phyloP scores from a whole-genome alignment of 2,888 invertebrate genomes.

The Phaonia tiefii region DNA sequence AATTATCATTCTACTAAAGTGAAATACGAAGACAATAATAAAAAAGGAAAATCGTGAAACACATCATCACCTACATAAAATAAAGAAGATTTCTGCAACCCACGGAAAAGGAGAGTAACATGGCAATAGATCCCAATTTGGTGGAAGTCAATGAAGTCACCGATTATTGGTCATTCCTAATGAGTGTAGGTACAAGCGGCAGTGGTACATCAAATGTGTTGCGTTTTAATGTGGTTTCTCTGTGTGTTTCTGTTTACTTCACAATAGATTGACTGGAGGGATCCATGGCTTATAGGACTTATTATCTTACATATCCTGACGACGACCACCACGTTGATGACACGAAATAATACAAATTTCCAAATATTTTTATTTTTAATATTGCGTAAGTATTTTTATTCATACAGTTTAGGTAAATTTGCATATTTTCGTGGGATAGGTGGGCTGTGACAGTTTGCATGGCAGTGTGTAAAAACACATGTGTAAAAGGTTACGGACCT shows the following conservation, averaged over 20 bases:
- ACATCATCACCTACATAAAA: too few relatives aligned
- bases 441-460: background rate
- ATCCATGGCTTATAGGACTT: constrained; percentile 91
- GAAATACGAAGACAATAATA: background rate
- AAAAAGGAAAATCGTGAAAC: constrained; percentile 60
- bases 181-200: constrained; percentile 84
- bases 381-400: constrained; percentile 85
- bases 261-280: constrained; percentile 91
- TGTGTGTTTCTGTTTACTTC: too few relatives aligned
- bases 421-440: background rate
- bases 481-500: constrained; percentile 14
- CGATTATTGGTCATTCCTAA: constrained; percentile 88
- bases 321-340: constrained; percentile 89
- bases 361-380: constrained; percentile 91
- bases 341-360: constrained; percentile 92
- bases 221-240: too few relatives aligned
- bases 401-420: background rate
- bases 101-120: background rate
- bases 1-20: background rate
- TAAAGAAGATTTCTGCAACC: too few relatives aligned
- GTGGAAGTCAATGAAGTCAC: constrained; percentile 87
- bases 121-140: constrained; percentile 83
- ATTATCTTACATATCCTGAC: constrained; percentile 88
- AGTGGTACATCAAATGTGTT: background rate
- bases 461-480: background rate